Conservation (phyloP, 2,888 invertebrate species). For the Pyrochroa serraticornis region DNA sequence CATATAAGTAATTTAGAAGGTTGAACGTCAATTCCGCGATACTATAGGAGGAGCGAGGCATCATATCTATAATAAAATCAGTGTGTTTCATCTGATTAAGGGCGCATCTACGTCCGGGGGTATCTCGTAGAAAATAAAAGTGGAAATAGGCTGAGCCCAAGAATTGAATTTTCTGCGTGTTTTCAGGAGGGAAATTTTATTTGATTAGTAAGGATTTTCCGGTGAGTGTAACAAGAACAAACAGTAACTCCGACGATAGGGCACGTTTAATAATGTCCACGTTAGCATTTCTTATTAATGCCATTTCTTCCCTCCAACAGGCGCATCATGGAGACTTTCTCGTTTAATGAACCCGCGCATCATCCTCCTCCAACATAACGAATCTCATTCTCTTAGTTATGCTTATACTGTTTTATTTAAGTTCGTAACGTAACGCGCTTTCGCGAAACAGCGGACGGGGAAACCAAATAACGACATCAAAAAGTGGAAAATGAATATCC, state of each 20-base stretch:
- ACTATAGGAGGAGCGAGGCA: slow-evolving; percentile 7
- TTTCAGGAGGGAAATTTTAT: slow-evolving; percentile 30
- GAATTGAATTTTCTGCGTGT: slow-evolving; percentile 30
- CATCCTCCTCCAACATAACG: no score
- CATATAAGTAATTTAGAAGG: no score
- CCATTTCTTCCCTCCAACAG: slow-evolving; percentile 15
- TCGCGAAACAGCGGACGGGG: no score
- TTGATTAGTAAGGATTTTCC: slow-evolving; percentile 32
- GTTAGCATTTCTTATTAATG: slow-evolving; percentile 40
- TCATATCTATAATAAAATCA: slow-evolving; percentile 14
- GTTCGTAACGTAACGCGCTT: no score
- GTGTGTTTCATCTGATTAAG: slow-evolving; percentile 16
- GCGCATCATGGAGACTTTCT: no score
- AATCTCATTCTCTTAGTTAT: no score
- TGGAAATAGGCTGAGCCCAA: slow-evolving; percentile 9
- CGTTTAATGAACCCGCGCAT: no score
- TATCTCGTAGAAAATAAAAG: slow-evolving; percentile 13
- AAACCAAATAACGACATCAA: no score
- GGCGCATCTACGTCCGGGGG: slow-evolving; percentile 12
- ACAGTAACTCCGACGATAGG: slow-evolving; percentile 31
- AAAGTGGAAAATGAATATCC: no score
- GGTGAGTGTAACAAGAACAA: slow-evolving; percentile 23
- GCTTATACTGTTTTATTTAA: no score
- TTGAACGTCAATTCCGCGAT: not conserved
- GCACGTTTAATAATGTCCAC: slow-evolving; percentile 34